Evolutionary conservation across 2,797 vertebrate genomes (phyloP).

Genomic region (Cuniculus paca): DNA sequence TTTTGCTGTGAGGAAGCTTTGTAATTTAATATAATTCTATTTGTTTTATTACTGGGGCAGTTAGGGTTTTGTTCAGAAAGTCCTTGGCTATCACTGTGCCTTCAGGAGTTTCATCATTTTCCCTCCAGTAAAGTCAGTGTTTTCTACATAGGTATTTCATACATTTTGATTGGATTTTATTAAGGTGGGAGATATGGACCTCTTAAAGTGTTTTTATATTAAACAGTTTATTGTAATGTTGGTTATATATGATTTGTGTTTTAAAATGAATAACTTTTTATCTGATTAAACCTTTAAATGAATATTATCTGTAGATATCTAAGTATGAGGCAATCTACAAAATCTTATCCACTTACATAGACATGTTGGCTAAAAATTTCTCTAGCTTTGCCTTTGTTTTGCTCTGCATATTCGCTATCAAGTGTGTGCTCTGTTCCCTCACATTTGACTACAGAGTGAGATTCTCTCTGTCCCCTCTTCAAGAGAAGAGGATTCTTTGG

Average conservation of each 20-base stretch:
- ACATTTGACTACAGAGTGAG: not conserved
- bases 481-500: not conserved
- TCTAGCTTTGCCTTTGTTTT: not conserved
- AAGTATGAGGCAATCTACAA: not conserved
- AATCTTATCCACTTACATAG: not conserved
- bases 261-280: not conserved
- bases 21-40: not conserved
- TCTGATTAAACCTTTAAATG: not conserved
- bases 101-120: not conserved
- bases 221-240: not conserved
- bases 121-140: not conserved
- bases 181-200: too few relatives aligned
- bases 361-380: not conserved
- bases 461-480: not conserved
- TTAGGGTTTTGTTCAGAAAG: not conserved
- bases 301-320: not conserved
- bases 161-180: not conserved
- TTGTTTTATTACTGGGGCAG: not conserved
- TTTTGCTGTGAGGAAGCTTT: not conserved
- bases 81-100: not conserved
- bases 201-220: not conserved
- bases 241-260: not conserved
- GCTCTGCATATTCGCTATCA: not conserved
- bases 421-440: not conserved
- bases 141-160: not conserved